Evolutionary conservation across 2,888 invertebrate species (phyloP), one percentile per base, ranked within the genome.

Genomic region (Tetragnatha montana): DNA sequence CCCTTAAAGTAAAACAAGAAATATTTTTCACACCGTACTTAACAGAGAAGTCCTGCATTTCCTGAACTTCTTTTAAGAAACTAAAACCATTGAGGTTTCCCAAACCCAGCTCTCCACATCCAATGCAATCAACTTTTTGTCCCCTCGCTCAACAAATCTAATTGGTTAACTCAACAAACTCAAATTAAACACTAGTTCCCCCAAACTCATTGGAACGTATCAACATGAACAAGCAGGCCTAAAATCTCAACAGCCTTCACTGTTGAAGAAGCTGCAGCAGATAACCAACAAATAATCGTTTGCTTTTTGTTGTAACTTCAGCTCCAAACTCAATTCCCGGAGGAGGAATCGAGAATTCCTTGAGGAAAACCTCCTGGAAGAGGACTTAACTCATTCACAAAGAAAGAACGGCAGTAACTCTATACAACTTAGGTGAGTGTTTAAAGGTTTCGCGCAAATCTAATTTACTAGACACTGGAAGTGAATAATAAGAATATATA

Each of bases 371-470:
- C 7, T 7, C 6, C 21, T 4, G 12, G 10, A 51, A 21, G 17
- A 49, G 22, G 17, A 60, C 12, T 60, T 60, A 6, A 35, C 35
- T 35, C 35, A 2, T 4, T 2, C 35, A 35, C 35, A 35, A 35
- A 35, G 60, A 17, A 17, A 3, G 60, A 0, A 12, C 60, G 1
- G 14, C 60, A 60, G 60, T 60, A 60, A 60, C 60, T 60, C 60
- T 17, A 60, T 60, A 12, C 60, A 60, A 10, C 60, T 60, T 60
- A 35, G 35, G 35, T 60, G 14, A 60, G 60, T 10, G 12, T 6
- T 14, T 51, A 51, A 78, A 78, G 51, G 51, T 50, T 78, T 21
- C 21, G 60, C 35, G 35, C 35, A 21, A 78, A 78, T 78, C 51
- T 78, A 51, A 78, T 78, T 51, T 21, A 14, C 35, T 35, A 35